A percentile compares a stretch with the other conserved stretches of the same genome.
These are phyloP conservation scores for Rhysida immarginata DNA, from an alignment of 1,140 invertebrate species.

Conservation along the genomic window DNA sequence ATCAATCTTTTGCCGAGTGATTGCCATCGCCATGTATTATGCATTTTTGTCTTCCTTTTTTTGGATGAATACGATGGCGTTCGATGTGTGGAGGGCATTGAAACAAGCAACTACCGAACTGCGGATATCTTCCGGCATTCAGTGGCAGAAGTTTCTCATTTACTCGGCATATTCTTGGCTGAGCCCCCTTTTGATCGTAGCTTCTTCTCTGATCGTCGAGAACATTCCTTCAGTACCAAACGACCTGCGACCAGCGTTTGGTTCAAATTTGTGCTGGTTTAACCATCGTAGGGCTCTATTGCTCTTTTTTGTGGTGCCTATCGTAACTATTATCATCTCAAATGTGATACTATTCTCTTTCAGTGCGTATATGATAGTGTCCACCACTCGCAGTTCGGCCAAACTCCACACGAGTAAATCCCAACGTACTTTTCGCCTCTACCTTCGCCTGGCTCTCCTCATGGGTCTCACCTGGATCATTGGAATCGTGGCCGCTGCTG, in stretches of 20 bases:
- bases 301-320: constrained; percentile 37
- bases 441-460: too few relatives aligned
- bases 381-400: constrained; percentile 25
- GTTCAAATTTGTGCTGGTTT: constrained; percentile 36
- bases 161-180: constrained; percentile 41
- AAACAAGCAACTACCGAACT: constrained; percentile 35
- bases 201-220: constrained; percentile 34
- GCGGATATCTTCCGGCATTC: constrained; percentile 21
- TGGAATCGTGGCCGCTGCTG: too few relatives aligned
- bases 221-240: constrained; percentile 1
- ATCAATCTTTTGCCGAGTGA: constrained; percentile 26
- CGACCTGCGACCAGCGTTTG: constrained; percentile 5
- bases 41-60: constrained; percentile 39
- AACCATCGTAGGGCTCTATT: constrained; percentile 34
- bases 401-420: constrained; percentile 21
- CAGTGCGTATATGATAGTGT: constrained; percentile 38
- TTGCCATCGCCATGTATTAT: constrained; percentile 62
- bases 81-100: constrained; percentile 40
- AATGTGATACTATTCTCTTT: constrained; percentile 37
- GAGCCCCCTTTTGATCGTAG: constrained; percentile 33
- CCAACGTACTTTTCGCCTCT: constrained; percentile 24
- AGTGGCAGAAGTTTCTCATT: constrained; percentile 28
- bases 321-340: constrained; percentile 32
- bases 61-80: constrained; percentile 44
- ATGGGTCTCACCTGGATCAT: too few relatives aligned